These are phyloP conservation scores for Drosophila cracens DNA, from an alignment of 2,888 invertebrate genomes.

Conservation along the genomic window DNA sequence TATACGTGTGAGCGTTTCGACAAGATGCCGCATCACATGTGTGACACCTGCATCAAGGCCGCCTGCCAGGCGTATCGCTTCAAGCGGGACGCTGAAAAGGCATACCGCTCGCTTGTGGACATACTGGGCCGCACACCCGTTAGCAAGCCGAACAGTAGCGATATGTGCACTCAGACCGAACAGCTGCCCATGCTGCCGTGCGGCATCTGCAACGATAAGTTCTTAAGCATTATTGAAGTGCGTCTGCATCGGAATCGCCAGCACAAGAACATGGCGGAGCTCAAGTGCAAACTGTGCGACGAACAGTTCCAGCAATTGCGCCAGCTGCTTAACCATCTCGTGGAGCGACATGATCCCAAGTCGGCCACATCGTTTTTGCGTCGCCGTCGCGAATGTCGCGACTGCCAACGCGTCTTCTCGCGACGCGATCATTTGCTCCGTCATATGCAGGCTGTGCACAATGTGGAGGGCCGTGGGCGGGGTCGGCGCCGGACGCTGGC, in stretches of 20 bases:
- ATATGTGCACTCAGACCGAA: conserved; percentile 82
- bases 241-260: conserved; percentile 69
- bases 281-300: conserved; percentile 84
- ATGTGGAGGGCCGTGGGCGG: conserved; percentile 2
- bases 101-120: conserved; percentile 80
- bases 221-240: conserved; percentile 71
- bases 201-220: conserved; percentile 82
- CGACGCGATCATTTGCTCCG: conserved; percentile 85
- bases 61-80: conserved; percentile 82
- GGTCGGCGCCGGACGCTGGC: conserved; percentile 15
- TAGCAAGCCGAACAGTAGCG: conserved; percentile 29
- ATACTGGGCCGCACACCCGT: conserved; percentile 63
- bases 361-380: conserved; percentile 21
- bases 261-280: conserved; percentile 59
- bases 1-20: conserved; percentile 84
- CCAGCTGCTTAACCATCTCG: conserved; percentile 85
- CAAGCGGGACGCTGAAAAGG: conserved; percentile 82
- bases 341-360: conserved; percentile 64
- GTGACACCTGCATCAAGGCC: conserved; percentile 77
- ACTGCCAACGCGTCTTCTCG: conserved; percentile 85
- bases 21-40: conserved; percentile 84
- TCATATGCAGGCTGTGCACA: conserved; percentile 85
- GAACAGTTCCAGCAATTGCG: conserved; percentile 85
- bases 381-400: conserved; percentile 79
- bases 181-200: conserved; percentile 78